Base-by-base conservation (phyloP, 92 coral and sea anemone species). In the Umimayanthus kanabou region DNA sequence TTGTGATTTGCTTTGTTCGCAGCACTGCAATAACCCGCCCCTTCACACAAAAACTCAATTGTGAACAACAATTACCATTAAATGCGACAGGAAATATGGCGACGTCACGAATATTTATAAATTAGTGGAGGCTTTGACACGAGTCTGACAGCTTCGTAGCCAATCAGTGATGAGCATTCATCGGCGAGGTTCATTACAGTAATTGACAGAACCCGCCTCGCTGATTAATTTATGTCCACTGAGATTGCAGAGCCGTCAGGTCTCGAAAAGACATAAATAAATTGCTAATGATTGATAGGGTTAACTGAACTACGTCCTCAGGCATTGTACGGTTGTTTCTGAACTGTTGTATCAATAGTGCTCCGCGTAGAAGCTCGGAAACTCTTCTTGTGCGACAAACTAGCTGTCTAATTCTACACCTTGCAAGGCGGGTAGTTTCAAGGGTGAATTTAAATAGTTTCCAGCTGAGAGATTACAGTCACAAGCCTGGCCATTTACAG, bases 201-300 rank as follows among this genome's bases (percentile, higher is more conserved):
- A 92, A 91, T 90, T 89, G 96, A 93, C 89, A 69, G 80, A 91
- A 93, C 89, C 90, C 93, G 91, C 94, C 93, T 93, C 73, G 88
- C 92, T 93, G 98, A 95, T 95, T 95, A 93, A 93, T 93, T 84
- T 88, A 86, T 93, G 94, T 89, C 94, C 98, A 91, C 80, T 88
- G 88, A 87, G 64, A 71, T 47, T 39, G 87, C 87, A 91, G 95
- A 89, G 98, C 78, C 98, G 81, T 85, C 81, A 87, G 83, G 98
- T 93, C 98, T 95, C 92, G 92, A 82, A 85, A 95, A 90, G 89
- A 92, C 92, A 90, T 91, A 91, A 91, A 93, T 95, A 95, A 93
- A 94, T 91, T 75, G 86, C 90, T 94, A 93, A 91, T 95, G 94
- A 93, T 88, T 90, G 98, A 95, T 93, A 88, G 89, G 87, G 87